Percentiles rank a stretch among this genome's conserved stretches.
Conservation (phyloP, 2,888 invertebrate species). For the Nysson spinosus region DNA sequence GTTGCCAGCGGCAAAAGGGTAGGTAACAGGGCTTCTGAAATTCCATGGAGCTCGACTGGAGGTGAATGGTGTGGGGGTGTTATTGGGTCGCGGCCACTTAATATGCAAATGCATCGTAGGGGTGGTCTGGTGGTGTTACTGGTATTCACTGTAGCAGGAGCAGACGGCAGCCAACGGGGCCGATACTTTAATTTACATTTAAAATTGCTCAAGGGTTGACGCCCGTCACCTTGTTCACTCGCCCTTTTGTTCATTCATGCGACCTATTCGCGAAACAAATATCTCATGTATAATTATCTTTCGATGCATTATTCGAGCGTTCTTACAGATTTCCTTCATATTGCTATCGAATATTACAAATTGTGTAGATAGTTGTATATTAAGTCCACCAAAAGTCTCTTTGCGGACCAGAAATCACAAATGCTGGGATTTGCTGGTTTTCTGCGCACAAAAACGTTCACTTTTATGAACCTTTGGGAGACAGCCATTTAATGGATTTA, state of each 20-base stretch:
- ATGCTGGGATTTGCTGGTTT: no score
- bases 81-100: slow-evolving; percentile 77
- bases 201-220: slow-evolving; percentile 75
- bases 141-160: slow-evolving; percentile 47
- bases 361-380: no score
- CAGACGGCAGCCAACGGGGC: slow-evolving; percentile 65
- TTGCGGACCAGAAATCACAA: no score
- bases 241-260: slow-evolving; percentile 23
- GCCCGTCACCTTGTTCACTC: slow-evolving; percentile 55
- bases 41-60: slow-evolving; percentile 53
- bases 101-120: slow-evolving; percentile 74
- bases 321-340: no score
- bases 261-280: slow-evolving; percentile 32
- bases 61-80: slow-evolving; percentile 62
- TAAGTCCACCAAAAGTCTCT: no score
- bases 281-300: slow-evolving; percentile 22
- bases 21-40: slow-evolving; percentile 58
- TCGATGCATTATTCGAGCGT: slow-evolving; percentile 9
- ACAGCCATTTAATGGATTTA: no score
- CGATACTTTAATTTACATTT: slow-evolving; percentile 77
- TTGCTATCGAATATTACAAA: no score
- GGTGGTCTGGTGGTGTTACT: slow-evolving; percentile 52
- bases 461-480: no score
- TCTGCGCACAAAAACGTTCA: no score
- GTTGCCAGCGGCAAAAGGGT: slow-evolving; percentile 13